Conservation (phyloP, 2,888 invertebrate genomes). For the Malacosoma neustria region DNA sequence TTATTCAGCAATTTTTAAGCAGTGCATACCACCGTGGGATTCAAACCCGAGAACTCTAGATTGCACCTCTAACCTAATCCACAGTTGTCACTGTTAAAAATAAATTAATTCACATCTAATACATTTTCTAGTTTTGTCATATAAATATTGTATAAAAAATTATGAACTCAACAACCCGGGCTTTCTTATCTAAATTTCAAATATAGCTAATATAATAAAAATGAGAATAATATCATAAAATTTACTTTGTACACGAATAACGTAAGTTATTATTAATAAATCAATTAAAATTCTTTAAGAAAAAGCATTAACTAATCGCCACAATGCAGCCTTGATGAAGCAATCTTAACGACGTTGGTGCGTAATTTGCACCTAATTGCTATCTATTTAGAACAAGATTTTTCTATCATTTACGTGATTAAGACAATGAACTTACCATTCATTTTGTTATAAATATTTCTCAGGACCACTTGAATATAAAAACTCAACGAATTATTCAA, state of each 20-base stretch:
- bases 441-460: conserved; percentile 14
- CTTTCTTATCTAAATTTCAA: too few relatives aligned
- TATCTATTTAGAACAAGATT: neutral
- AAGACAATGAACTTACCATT: conserved; percentile 14
- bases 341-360: neutral
- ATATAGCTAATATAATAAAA: too few relatives aligned
- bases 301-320: neutral
- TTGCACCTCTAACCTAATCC: too few relatives aligned
- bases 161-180: too few relatives aligned
- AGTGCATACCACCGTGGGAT: too few relatives aligned
- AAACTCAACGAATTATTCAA: neutral
- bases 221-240: too few relatives aligned
- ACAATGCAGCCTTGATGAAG: neutral
- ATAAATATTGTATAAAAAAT: too few relatives aligned
- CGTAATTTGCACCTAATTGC: neutral
- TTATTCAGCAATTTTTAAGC: too few relatives aligned
- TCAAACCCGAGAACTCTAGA: too few relatives aligned
- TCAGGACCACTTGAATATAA: conserved; percentile 6
- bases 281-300: neutral
- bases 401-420: neutral
- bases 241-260: neutral
- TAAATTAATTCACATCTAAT: too few relatives aligned
- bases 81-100: too few relatives aligned
- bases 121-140: too few relatives aligned
- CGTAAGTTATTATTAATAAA: neutral